Evolutionary conservation across 1,140 invertebrate genomes (phyloP).

Genomic region (Cryptotermes secundus): DNA sequence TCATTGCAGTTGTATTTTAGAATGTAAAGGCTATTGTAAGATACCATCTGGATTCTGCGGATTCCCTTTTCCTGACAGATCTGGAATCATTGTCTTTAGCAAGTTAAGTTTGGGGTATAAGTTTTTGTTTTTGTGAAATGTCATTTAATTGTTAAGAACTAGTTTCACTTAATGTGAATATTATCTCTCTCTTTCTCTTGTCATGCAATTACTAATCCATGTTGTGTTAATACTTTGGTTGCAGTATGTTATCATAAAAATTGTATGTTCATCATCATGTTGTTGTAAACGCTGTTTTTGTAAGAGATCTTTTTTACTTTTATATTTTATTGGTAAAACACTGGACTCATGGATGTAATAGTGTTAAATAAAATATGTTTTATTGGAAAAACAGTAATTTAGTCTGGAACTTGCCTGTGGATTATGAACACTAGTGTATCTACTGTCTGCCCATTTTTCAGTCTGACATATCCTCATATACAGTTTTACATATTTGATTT

Average conservation of each 20-base stretch:
- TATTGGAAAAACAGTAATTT: too few relatives aligned
- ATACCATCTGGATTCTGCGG: too few relatives aligned
- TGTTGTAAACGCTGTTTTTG: not conserved
- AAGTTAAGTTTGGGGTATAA: not conserved
- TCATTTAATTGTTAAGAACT: not conserved
- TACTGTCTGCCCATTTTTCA: too few relatives aligned
- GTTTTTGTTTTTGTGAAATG: not conserved
- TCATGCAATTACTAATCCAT: not conserved
- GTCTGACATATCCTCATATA: too few relatives aligned
- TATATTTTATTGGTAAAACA: slow-evolving; percentile 5
- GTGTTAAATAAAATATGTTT: slow-evolving; percentile 4
- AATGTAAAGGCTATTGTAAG: too few relatives aligned
- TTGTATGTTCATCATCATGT: not conserved
- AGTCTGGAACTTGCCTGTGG: too few relatives aligned
- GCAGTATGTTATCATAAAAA: not conserved
- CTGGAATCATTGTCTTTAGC: not conserved
- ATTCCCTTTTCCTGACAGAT: not conserved
- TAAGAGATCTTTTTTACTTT: not conserved
- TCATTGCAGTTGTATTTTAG: too few relatives aligned
- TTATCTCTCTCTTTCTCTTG: not conserved
- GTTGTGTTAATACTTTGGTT: not conserved
- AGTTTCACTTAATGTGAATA: not conserved
- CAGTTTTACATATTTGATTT: too few relatives aligned
- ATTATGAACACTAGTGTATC: too few relatives aligned
- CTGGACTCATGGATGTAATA: not conserved